A percentile compares a stretch with the other conserved stretches of the same genome.
phyloP scores from a whole-genome alignment of 2,113 vertebrate genomes.

The Cyphomyrus plagiostoma region DNA sequence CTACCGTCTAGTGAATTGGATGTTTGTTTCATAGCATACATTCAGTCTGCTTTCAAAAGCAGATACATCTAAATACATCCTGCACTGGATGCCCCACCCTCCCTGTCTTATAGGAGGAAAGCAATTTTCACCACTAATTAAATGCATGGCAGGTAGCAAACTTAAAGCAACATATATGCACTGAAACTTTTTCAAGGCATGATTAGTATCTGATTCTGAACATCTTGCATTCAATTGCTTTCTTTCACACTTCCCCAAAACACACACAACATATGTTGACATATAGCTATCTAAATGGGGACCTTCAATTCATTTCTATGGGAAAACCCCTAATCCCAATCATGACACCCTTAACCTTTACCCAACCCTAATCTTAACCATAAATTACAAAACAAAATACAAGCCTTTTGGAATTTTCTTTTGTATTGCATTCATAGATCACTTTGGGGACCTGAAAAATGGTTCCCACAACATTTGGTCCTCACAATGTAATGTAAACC shows the following conservation, averaged over 20 bases:
- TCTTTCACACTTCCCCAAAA: background rate
- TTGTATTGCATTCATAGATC: no score
- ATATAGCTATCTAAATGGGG: no score
- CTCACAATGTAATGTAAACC: background rate
- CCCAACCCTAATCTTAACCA: no score
- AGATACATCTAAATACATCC: conserved; percentile 16
- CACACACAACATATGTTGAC: background rate
- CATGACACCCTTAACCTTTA: no score
- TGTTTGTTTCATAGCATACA: background rate
- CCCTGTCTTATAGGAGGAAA: background rate
- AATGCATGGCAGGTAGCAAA: background rate
- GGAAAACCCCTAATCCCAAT: no score
- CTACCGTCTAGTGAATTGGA: background rate
- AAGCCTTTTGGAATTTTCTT: no score
- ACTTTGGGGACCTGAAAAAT: no score
- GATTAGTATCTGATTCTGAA: background rate
- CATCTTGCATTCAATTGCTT: background rate
- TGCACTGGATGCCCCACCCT: background rate
- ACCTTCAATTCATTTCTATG: no score
- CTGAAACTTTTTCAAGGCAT: background rate
- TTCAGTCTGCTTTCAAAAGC: background rate
- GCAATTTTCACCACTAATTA: background rate
- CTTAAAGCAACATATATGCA: background rate
- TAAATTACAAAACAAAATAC: no score
- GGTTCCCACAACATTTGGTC: no score